These are phyloP conservation scores for Okapia johnstoni DNA, from an alignment of 2,113 vertebrate genomes.

Conservation along the genomic window DNA sequence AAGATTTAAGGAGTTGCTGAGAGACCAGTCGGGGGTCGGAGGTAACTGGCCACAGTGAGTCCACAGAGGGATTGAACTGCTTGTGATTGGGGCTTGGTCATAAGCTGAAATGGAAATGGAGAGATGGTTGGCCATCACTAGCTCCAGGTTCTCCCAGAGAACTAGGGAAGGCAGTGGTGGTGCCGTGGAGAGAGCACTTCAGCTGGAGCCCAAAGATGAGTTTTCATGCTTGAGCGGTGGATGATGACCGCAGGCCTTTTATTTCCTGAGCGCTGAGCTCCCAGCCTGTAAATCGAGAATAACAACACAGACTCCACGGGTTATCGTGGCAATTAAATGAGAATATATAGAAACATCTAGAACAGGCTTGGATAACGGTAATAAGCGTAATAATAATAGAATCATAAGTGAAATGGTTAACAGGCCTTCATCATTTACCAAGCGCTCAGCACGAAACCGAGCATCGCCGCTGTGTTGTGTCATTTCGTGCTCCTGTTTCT, in stretches of 20 bases:
- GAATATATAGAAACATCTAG: conserved; percentile 33
- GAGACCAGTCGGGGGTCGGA: neutral
- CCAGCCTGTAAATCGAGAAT: neutral
- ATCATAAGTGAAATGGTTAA: neutral
- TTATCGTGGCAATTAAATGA: conserved; percentile 17
- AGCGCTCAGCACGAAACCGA: neutral
- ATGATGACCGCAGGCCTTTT: neutral
- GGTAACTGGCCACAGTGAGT: neutral
- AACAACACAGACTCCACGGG: neutral
- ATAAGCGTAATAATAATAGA: neutral
- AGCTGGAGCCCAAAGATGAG: neutral
- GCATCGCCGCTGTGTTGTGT: neutral
- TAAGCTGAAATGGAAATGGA: neutral
- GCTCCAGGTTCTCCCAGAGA: neutral
- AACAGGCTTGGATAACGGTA: neutral
- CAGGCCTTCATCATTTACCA: neutral
- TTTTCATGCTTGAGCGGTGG: neutral
- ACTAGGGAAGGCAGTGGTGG: neutral
- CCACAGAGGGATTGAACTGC: neutral
- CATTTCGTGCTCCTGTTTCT: neutral
- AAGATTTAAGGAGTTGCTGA: neutral
- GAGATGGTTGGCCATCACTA: too few species aligned
- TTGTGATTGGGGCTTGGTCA: neutral
- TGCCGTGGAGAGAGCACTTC: neutral
- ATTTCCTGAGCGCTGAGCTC: neutral